Percentiles rank a stretch among this genome's conserved stretches.
These are phyloP conservation scores for Chymomyza costata DNA, from an alignment of 1,140 invertebrate genomes.

Conservation along the genomic window DNA sequence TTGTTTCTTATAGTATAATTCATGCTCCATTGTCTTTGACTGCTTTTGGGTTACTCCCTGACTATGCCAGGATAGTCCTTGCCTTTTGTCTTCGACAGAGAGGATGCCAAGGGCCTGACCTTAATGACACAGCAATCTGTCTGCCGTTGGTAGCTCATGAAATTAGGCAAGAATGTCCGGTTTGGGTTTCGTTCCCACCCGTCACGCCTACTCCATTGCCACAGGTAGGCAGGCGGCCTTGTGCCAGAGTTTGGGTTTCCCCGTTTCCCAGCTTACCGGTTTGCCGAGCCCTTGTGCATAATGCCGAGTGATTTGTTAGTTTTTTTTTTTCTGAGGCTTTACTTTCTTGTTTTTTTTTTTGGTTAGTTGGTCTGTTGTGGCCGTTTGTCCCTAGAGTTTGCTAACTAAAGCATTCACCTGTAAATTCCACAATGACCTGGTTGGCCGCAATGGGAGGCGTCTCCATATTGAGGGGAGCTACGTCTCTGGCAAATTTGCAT, in stretches of 20 bases:
- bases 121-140: conserved; percentile 61
- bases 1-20: too few species aligned
- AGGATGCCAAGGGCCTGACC: not conserved
- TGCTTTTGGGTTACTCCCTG: too few species aligned
- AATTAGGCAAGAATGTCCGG: conserved; percentile 64
- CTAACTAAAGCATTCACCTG: conserved; percentile 56
- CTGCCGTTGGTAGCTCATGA: conserved; percentile 57
- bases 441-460: too few species aligned
- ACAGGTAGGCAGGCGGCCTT: too few species aligned
- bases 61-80: too few species aligned
- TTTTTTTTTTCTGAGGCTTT: conserved; percentile 13
- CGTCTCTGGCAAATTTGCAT: conserved; percentile 45
- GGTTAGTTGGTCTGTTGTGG: too few species aligned
- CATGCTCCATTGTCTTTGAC: conserved; percentile 1
- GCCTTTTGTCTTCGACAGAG: not conserved
- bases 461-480: not conserved
- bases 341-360: conserved; percentile 5
- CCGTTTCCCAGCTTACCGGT: too few species aligned
- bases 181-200: not conserved
- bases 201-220: conserved; percentile 10
- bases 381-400: conserved; percentile 45
- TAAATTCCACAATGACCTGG: conserved; percentile 55
- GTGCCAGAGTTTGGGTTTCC: too few species aligned
- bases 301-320: conserved; percentile 62
- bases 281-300: conserved; percentile 21